Percentiles rank a stretch among this genome's conserved stretches.
phyloP scores from a whole-genome alignment of 2,888 invertebrate genomes.

The Drosophila anomelani region DNA sequence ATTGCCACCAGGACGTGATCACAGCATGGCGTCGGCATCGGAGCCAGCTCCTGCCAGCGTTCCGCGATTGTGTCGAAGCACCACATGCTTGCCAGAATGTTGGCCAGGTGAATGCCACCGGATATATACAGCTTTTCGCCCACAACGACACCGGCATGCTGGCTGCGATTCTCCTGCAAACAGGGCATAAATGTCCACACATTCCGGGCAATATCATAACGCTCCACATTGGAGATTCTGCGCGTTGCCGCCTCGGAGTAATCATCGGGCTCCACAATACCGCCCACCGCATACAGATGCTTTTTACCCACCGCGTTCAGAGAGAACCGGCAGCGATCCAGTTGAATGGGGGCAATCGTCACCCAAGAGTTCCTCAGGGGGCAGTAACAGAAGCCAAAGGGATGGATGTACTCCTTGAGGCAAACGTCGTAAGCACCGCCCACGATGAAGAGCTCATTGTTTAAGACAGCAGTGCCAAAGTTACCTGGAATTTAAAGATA shows the following conservation, averaged over 20 bases:
- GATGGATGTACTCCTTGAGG: conserved; percentile 88
- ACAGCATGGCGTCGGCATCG: conserved; percentile 87
- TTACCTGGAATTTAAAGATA: conserved; percentile 83
- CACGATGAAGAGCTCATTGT: conserved; percentile 89
- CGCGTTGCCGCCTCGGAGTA: conserved; percentile 80
- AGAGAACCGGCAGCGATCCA: conserved; percentile 88
- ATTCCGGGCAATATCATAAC: conserved; percentile 87
- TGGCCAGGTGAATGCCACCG: conserved; percentile 82
- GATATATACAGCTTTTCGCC: conserved; percentile 83
- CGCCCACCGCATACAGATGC: conserved; percentile 88
- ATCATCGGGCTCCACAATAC: conserved; percentile 87
- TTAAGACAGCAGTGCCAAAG: conserved; percentile 89
- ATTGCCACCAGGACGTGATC: conserved; percentile 88
- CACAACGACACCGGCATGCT: conserved; percentile 86
- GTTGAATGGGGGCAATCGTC: conserved; percentile 88
- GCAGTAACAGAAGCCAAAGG: conserved; percentile 89
- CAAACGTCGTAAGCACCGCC: conserved; percentile 90
- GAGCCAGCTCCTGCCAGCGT: conserved; percentile 86
- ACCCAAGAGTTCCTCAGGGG: conserved; percentile 88
- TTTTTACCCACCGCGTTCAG: conserved; percentile 86
- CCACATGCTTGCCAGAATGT: conserved; percentile 85
- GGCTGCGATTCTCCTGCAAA: conserved; percentile 86
- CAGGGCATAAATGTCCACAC: conserved; percentile 87
- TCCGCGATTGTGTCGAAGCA: conserved; percentile 86
- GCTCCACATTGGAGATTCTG: conserved; percentile 85